A percentile compares a stretch with the other conserved stretches of the same genome.
Conservation (phyloP, 2,888 invertebrate genomes). For the Xylota segnis region DNA sequence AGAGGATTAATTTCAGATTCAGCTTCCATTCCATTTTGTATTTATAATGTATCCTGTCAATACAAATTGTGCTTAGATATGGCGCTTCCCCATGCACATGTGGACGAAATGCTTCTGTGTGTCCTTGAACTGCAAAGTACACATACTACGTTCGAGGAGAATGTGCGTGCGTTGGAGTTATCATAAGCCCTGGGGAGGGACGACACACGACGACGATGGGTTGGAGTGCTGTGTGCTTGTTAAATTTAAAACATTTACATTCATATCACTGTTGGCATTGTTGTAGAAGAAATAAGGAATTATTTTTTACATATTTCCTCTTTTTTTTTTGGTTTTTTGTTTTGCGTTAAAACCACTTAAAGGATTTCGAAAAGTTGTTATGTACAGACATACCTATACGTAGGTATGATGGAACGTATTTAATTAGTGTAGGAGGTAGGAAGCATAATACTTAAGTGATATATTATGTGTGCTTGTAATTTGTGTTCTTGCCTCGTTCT, state of each 20-base stretch:
- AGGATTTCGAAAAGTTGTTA: neutral
- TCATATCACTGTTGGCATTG: slow-evolving; percentile 3
- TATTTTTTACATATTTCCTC: neutral
- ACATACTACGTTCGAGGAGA: neutral
- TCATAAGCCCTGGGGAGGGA: neutral
- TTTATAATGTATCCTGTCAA: slow-evolving; percentile 33
- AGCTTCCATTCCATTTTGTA: slow-evolving; percentile 14
- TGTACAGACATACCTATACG: neutral
- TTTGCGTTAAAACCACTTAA: neutral
- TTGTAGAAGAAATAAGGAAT: neutral
- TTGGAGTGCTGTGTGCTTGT: neutral
- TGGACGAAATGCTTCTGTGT: slow-evolving; percentile 14
- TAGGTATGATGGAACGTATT: slow-evolving; percentile 4
- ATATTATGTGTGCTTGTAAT: neutral
- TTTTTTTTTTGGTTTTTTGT: neutral
- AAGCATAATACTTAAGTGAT: neutral
- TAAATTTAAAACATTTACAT: slow-evolving; percentile 23
- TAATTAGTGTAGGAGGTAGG: slow-evolving; percentile 11
- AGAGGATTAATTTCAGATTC: slow-evolving; percentile 33
- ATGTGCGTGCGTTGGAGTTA: slow-evolving; percentile 16
- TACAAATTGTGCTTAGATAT: slow-evolving; percentile 24
- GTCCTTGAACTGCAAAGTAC: slow-evolving; percentile 9
- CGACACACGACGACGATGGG: too few species aligned
- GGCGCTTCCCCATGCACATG: neutral
- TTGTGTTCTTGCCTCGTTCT: neutral